Percentiles rank a stretch among this genome's conserved stretches.
Evolutionary conservation across 2,113 vertebrate species (phyloP).

Genomic region (Panthera uncia): DNA sequence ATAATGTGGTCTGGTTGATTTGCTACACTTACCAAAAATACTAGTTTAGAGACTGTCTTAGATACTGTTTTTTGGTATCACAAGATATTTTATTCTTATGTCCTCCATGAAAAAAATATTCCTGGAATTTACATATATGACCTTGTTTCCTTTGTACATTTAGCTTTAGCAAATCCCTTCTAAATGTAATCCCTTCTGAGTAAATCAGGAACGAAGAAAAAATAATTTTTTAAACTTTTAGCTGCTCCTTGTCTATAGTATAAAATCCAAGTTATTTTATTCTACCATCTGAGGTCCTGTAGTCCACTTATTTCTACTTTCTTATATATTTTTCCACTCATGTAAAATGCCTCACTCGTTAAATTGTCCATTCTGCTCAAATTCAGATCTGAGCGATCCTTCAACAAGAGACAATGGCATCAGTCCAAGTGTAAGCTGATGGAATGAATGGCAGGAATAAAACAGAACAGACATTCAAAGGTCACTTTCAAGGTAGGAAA

Average conservation of each 20-base stretch:
- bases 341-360: neutral
- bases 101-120: neutral
- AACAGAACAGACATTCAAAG: neutral
- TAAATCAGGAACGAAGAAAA: slow-evolving; percentile 2
- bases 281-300: neutral
- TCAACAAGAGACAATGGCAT: neutral
- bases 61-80: neutral
- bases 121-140: neutral
- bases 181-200: neutral
- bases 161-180: neutral
- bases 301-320: neutral
- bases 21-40: neutral
- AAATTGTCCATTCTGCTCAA: neutral
- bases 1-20: neutral
- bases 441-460: neutral
- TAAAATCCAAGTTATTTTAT: neutral
- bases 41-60: neutral
- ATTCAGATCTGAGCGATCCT: neutral
- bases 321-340: neutral
- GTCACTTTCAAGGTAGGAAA: neutral
- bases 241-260: neutral
- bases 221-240: neutral
- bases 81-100: neutral
- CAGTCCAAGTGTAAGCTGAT: neutral
- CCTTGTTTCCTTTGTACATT: neutral